Conservation (phyloP, 2,888 invertebrate species). For the Ectemnius lituratus region DNA sequence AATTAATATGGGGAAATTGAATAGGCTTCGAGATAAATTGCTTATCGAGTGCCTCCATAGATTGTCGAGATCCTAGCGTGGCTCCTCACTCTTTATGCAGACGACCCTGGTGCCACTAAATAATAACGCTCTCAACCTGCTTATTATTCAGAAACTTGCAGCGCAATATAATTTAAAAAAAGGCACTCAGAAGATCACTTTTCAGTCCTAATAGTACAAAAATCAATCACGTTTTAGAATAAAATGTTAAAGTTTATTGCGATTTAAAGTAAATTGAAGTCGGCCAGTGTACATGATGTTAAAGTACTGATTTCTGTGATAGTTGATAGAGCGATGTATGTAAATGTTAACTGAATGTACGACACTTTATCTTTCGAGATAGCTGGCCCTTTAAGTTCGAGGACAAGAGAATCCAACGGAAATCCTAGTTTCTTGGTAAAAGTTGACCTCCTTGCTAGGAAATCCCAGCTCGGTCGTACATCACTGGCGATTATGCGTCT, state of each 20-base stretch:
- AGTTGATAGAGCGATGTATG: too few relatives aligned
- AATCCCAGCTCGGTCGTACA: constrained; percentile 46
- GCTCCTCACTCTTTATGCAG: neutral
- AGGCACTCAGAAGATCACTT: too few relatives aligned
- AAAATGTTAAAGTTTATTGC: too few relatives aligned
- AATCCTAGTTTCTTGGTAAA: constrained; percentile 56
- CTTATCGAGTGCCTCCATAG: neutral
- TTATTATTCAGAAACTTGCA: too few relatives aligned
- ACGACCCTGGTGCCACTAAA: neutral
- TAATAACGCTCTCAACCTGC: neutral
- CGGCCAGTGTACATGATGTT: too few relatives aligned
- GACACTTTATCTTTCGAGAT: neutral
- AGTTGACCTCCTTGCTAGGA: constrained; percentile 53
- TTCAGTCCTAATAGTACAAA: too few relatives aligned
- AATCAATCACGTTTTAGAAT: too few relatives aligned
- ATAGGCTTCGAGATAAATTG: constrained; percentile 9
- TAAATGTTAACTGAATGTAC: too few relatives aligned
- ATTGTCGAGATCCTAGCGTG: neutral
- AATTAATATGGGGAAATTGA: constrained; percentile 4
- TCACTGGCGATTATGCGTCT: constrained; percentile 24
- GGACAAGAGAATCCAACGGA: constrained; percentile 11
- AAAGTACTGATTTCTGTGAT: too few relatives aligned
- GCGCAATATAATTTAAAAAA: too few relatives aligned
- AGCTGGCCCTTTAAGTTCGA: neutral
- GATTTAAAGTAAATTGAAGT: too few relatives aligned